Base-by-base conservation (phyloP, 2,797 vertebrate genomes). In the Nyctibius grandis region DNA sequence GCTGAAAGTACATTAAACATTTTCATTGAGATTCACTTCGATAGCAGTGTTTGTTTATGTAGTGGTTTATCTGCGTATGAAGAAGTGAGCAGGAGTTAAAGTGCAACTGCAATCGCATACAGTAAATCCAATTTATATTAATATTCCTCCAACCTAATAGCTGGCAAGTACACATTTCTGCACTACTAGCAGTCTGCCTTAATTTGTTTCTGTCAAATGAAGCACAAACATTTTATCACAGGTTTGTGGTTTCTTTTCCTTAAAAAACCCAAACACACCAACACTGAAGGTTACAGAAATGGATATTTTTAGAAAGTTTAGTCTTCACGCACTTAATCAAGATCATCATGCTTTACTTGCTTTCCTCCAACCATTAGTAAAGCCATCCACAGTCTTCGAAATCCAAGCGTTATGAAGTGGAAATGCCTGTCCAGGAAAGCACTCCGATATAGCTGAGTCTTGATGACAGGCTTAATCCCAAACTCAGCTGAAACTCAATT, bases 81-180 rank as follows among this genome's bases (percentile, higher is more conserved):
- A 68, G 85, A 65, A 85, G 40, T 54, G 47, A 93, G 57, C 72
- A 75, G 38, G 53, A 92, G 50, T 63, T 92, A 92, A 95, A 96
- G 88, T 78, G 79, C 74, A 89, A 83, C 42, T 64, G 64, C 85
- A 88, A 85, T 73, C 73, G 57, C 36, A 78, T 67, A 75, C 6
- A 96, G 56, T 77, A 91, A 95, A 80, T 88, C 70, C 53, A 63
- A 77, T 59, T 91, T 65, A 85, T 83, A 92, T 93, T 91, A 96
- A 79, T 82, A 92, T 88, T 92, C 73, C 25, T 81, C 47, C 70
- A 94, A 34, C 19, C 42, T 87, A 76, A 91, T 61, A 93, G 56
- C 81, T 91, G 79, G 89, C 65, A 95, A 88, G 91, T 56, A 57
- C 9, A 53, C 0, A 0, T 75, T 89, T 82, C 80, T 95, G 83